Percentiles rank a stretch among this genome's conserved stretches.
Conservation (phyloP, 2,888 invertebrate genomes). For the Leptopilina drosophilae region DNA sequence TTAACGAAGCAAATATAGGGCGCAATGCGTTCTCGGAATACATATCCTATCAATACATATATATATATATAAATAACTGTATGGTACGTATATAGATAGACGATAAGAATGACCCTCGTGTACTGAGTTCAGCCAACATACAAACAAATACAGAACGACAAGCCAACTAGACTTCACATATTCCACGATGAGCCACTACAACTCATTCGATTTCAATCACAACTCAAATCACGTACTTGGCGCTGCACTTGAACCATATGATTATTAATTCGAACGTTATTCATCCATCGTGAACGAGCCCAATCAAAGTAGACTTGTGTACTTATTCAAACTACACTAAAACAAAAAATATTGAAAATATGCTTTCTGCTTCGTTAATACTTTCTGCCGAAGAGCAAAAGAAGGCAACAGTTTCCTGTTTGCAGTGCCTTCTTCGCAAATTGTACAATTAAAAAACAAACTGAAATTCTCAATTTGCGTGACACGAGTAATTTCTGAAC, state of each 20-base stretch:
- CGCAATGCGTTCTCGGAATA: background rate
- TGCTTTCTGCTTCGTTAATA: too few species aligned
- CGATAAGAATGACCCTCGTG: slow-evolving; percentile 36
- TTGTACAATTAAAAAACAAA: too few species aligned
- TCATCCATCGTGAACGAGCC: background rate
- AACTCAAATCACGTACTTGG: slow-evolving; percentile 22
- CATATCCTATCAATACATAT: slow-evolving; percentile 6
- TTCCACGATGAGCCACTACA: slow-evolving; percentile 13
- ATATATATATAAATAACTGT: background rate
- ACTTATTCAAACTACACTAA: too few species aligned
- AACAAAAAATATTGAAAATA: too few species aligned
- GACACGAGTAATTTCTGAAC: too few species aligned
- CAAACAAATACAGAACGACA: slow-evolving; percentile 18
- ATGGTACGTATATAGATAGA: background rate
- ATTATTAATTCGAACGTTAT: slow-evolving; percentile 23
- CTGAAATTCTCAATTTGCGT: too few species aligned
- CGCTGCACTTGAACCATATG: background rate
- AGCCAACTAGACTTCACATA: slow-evolving; percentile 8
- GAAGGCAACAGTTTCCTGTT: too few species aligned
- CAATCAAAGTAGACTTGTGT: background rate
- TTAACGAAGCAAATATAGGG: slow-evolving; percentile 39
- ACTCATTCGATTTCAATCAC: slow-evolving; percentile 7
- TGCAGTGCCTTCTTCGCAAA: too few species aligned
- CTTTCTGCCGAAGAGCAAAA: too few species aligned
- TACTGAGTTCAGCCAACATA: slow-evolving; percentile 22